These are phyloP conservation scores for Chrysocyon brachyurus DNA, from an alignment of 2,797 vertebrate genomes.

Conservation along the genomic window DNA sequence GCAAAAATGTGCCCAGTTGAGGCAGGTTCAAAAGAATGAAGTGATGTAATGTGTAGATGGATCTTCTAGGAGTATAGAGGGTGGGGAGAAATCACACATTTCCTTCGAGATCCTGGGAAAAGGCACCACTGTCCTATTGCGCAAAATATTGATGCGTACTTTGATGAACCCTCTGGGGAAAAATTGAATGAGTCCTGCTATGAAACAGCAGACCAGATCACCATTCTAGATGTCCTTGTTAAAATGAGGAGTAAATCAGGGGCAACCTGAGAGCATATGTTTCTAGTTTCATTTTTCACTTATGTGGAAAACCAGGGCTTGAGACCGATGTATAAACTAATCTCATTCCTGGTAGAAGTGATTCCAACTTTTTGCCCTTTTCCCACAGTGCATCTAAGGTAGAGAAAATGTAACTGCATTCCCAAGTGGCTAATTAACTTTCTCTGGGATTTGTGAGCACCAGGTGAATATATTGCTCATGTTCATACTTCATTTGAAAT, in stretches of 20 bases:
- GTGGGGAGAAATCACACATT: background rate
- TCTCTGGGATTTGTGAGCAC: slow-evolving; percentile 60
- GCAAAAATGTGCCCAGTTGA: background rate
- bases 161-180: background rate
- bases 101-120: background rate
- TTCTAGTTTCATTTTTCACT: slow-evolving; percentile 74
- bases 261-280: slow-evolving; percentile 24
- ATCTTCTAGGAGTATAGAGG: background rate
- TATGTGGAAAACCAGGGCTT: slow-evolving; percentile 67
- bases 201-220: background rate
- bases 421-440: slow-evolving; percentile 77
- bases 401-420: slow-evolving; percentile 74
- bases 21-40: background rate
- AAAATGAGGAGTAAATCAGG: slow-evolving; percentile 9
- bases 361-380: slow-evolving; percentile 71
- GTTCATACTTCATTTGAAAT: slow-evolving; percentile 69
- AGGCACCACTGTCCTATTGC: background rate
- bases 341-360: slow-evolving; percentile 53
- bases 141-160: background rate
- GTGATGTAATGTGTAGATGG: background rate
- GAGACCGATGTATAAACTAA: slow-evolving; percentile 62
- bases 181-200: background rate
- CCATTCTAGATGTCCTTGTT: background rate
- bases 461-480: slow-evolving; percentile 64
- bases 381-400: slow-evolving; percentile 4